Conservation (phyloP, 2,113 vertebrate genomes). For the Bombycilla garrulus region DNA sequence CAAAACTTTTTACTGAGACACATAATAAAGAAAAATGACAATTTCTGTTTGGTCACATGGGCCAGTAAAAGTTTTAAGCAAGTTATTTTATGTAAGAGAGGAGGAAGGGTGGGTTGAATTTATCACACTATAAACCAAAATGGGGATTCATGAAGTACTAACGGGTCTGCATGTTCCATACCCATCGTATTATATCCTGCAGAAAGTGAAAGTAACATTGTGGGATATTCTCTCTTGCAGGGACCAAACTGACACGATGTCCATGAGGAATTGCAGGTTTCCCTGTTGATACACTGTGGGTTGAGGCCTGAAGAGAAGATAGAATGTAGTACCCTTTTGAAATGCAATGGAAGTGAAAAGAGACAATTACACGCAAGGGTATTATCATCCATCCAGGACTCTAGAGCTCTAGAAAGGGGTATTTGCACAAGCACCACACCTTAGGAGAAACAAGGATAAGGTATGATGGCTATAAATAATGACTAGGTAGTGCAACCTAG, state of each 20-base stretch:
- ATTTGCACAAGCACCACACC: not conserved
- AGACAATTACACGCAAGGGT: not conserved
- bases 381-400: not conserved
- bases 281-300: rapidly evolving
- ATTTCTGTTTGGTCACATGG: not conserved
- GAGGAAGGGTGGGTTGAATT: not conserved
- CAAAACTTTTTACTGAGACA: not conserved
- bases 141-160: not conserved
- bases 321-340: not conserved
- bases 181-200: not conserved
- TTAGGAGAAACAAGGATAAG: not conserved
- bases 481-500: not conserved
- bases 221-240: not conserved
- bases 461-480: not conserved
- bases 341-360: not conserved
- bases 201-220: not conserved
- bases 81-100: not conserved
- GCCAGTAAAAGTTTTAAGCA: not conserved
- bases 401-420: not conserved
- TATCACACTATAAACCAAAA: not conserved
- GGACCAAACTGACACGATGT: not conserved
- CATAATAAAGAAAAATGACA: not conserved
- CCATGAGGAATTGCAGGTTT: not conserved
- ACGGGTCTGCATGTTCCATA: not conserved
- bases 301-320: not conserved